These are phyloP conservation scores for Chironomus striatipennis DNA, from an alignment of 1,140 invertebrate genomes.

Conservation along the genomic window DNA sequence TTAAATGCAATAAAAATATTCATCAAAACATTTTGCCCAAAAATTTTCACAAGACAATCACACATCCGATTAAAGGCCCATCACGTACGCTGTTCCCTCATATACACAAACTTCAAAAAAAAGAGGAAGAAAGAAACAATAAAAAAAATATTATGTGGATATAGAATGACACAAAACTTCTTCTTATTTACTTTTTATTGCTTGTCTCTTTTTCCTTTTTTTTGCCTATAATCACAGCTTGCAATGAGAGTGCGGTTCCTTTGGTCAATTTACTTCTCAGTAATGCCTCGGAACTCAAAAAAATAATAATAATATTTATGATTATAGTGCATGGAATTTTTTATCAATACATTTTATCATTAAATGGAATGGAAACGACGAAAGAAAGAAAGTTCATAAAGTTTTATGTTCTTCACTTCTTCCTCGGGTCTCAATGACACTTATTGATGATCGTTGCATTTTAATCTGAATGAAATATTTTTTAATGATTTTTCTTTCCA, in stretches of 20 bases:
- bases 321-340: neutral
- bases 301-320: neutral
- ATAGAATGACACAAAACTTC: too few relatives aligned
- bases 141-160: too few relatives aligned
- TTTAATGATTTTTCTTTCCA: neutral
- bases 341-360: neutral
- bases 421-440: too few relatives aligned
- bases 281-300: neutral
- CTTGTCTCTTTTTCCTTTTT: too few relatives aligned
- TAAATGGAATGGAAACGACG: neutral
- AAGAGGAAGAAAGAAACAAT: too few relatives aligned
- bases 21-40: too few relatives aligned
- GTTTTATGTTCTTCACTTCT: neutral
- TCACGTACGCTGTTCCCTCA: conserved; percentile 1
- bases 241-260: neutral
- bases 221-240: neutral
- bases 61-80: neutral
- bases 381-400: neutral
- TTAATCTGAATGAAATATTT: too few relatives aligned
- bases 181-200: neutral
- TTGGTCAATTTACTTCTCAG: neutral
- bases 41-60: neutral
- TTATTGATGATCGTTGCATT: too few relatives aligned
- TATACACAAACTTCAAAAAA: too few relatives aligned
- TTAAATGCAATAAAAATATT: too few relatives aligned